Conservation (phyloP, 2,888 invertebrate genomes). For the Suillia variegata region DNA sequence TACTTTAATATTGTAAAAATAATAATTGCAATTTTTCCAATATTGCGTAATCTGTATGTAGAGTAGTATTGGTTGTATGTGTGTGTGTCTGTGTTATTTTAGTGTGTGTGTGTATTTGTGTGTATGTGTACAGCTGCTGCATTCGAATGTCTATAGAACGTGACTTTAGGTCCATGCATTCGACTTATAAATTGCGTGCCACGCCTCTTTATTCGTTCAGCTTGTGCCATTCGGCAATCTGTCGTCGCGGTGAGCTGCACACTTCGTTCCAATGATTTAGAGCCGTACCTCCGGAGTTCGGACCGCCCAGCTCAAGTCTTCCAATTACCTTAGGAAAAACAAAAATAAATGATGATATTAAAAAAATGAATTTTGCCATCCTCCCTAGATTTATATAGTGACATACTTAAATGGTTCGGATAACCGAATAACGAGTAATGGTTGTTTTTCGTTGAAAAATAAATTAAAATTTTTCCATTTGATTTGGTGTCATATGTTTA, state of each 20-base stretch:
- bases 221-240: constrained; percentile 99
- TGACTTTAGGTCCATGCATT: neutral
- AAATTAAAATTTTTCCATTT: too few species aligned
- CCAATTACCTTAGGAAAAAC: constrained; percentile 87
- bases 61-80: neutral
- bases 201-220: constrained; percentile 75
- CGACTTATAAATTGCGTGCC: neutral
- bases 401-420: too few species aligned
- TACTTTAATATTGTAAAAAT: neutral
- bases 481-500: too few species aligned
- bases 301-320: constrained; percentile 87
- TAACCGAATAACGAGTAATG: too few species aligned
- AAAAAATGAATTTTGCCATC: too few species aligned
- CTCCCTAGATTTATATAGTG: too few species aligned
- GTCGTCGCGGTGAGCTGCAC: constrained; percentile 93
- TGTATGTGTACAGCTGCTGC: neutral
- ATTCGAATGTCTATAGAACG: neutral
- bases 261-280: constrained; percentile 98
- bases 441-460: too few species aligned
- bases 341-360: constrained; percentile 18
- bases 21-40: neutral
- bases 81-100: neutral
- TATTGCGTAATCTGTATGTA: neutral
- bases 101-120: neutral
- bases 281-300: constrained; percentile 79